Evolutionary conservation across 2,113 vertebrate genomes (phyloP).

Genomic region (Boulengeromyrus knoepffleri): DNA sequence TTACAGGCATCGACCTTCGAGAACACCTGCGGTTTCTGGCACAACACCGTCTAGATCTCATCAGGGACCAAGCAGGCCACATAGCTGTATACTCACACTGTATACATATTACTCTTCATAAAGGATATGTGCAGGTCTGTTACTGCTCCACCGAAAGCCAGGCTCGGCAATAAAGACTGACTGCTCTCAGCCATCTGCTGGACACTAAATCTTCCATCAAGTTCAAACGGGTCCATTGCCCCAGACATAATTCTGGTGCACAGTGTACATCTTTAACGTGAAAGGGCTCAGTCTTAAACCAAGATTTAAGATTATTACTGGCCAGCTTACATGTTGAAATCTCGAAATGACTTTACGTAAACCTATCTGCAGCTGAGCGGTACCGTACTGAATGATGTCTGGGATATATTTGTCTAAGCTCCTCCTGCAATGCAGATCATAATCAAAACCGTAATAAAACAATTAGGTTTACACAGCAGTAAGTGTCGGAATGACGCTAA

Average conservation of each 20-base stretch:
- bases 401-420: background rate
- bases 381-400: background rate
- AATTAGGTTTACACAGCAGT: background rate
- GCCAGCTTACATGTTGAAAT: background rate
- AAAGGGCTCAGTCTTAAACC: background rate
- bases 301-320: background rate
- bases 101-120: background rate
- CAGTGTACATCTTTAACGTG: background rate
- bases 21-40: background rate
- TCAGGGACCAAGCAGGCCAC: background rate
- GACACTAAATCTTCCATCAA: slow-evolving; percentile 6
- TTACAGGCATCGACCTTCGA: background rate
- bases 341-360: background rate
- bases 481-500: background rate
- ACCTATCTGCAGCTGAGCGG: background rate
- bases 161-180: background rate
- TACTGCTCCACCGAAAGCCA: background rate
- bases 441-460: background rate
- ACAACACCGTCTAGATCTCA: background rate
- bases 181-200: background rate
- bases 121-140: background rate
- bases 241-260: background rate
- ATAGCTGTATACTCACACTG: background rate
- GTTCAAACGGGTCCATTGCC: background rate
- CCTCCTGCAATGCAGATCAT: background rate